These are phyloP conservation scores for Erebia ligea DNA, from an alignment of 2,888 invertebrate species.

Conservation along the genomic window DNA sequence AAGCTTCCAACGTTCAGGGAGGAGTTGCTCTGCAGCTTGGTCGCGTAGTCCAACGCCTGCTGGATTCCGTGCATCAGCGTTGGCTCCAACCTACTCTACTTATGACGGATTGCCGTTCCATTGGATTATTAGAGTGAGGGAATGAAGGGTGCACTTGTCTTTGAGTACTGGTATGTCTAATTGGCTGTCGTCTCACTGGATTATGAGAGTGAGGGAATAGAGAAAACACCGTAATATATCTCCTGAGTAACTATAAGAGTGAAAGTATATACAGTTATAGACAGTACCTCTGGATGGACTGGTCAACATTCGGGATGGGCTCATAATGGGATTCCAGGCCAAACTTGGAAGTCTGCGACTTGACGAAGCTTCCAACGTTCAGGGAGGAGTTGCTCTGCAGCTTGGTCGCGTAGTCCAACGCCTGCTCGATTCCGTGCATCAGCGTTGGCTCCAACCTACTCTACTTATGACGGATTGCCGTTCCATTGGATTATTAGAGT, in stretches of 20 bases:
- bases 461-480: no score
- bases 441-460: conserved; percentile 73
- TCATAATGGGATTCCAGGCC: conserved; percentile 49
- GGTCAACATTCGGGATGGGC: not conserved
- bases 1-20: conserved; percentile 58
- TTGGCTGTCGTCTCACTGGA: no score
- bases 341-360: conserved; percentile 59
- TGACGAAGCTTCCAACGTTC: conserved; percentile 56
- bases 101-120: no score
- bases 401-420: conserved; percentile 65
- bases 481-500: no score
- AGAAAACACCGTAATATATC: no score
- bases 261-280: no score
- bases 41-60: conserved; percentile 68
- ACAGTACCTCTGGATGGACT: not conserved
- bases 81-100: conserved; percentile 77
- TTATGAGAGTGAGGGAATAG: no score
- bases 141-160: no score
- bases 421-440: conserved; percentile 72
- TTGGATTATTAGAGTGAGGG: no score
- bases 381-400: conserved; percentile 57
- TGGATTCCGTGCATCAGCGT: conserved; percentile 70
- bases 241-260: not conserved
- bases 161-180: no score
- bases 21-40: conserved; percentile 56